These are phyloP conservation scores for Catocala fraxini DNA, from an alignment of 2,888 invertebrate genomes.

Conservation along the genomic window DNA sequence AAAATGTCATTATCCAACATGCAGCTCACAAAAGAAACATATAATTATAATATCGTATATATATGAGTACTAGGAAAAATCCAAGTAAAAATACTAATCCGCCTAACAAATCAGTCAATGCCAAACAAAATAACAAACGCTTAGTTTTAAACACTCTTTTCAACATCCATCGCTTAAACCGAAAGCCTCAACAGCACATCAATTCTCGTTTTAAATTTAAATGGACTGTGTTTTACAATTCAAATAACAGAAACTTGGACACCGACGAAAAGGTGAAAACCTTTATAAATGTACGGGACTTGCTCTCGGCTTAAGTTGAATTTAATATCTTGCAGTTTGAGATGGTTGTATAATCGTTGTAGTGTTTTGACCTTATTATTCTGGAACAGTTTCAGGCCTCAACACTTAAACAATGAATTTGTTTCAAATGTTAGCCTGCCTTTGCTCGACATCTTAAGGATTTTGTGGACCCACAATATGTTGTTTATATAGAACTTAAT, in stretches of 20 bases:
- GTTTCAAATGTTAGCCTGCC: no score
- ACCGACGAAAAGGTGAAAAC: constrained; percentile 62
- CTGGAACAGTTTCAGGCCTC: no score
- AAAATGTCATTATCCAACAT: no score
- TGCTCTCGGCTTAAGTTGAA: constrained; percentile 61
- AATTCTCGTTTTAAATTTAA: constrained; percentile 67
- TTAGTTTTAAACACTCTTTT: constrained; percentile 21
- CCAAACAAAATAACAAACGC: neutral
- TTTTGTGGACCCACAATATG: no score
- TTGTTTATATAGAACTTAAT: no score
- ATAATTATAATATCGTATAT: no score
- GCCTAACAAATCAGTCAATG: constrained; percentile 24
- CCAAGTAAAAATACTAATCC: neutral
- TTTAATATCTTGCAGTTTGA: constrained; percentile 58
- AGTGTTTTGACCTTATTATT: neutral
- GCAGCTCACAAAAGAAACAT: no score
- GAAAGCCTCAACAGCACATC: constrained; percentile 50
- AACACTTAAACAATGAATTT: no score
- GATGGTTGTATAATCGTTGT: constrained; percentile 6
- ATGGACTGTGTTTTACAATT: constrained; percentile 71
- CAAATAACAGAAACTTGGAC: constrained; percentile 67
- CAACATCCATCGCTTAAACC: constrained; percentile 38
- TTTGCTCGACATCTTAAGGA: no score
- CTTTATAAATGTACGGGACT: constrained; percentile 63
- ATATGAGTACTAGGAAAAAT: no score